Base-by-base conservation (phyloP, 1,140 invertebrate species). In the Papilio glaucus region DNA sequence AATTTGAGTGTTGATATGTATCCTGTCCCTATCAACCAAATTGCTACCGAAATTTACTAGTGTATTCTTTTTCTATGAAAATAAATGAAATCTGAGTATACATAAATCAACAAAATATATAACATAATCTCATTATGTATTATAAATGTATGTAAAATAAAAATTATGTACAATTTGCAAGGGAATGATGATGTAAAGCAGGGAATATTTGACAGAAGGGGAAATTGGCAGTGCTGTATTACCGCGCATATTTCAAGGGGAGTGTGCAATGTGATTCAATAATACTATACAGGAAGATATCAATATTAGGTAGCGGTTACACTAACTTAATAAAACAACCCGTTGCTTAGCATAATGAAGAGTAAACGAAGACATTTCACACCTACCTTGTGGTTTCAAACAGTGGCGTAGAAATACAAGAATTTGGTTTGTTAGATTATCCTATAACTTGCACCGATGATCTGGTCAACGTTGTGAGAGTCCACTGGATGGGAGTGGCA, bases 251-350 rank as follows among this genome's bases (percentile, higher is more conserved):
- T 61, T 61, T n/a, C 29, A 13, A 37, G 29, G 33, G 33, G 60
- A 62, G 45, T 15, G 3, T 15, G n/a, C 13, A n/a, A n/a, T 33
- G 10, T 61, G 60, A 62, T 62, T 62, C 29, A 62, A 62, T 62
- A 62, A 62, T 62, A 62, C 24, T 62, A n/a, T n/a, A 37, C 29
- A 62, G 60, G 60, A 62, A 62, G 60, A 33, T 38, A 62, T 62
- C 60, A 38, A 37, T 62, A 15, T 57, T 57, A 29, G 60, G 60
- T 62, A 62, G 60, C 29, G 60, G 60, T 37, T 29, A 62, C n/a
- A 62, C 1, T 61, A 29, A 61, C n/a, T 33, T 29, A 38, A 26
- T 45, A 45, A 45, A 15, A 21, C 15, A 45, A 45, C n/a, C 41
- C 42, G 15, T 45, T 5, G 42, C 15, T 45, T 33, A 2, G 1